Percentiles rank a stretch among this genome's conserved stretches.
These are phyloP conservation scores for Eulithis prunata DNA, from an alignment of 2,888 invertebrate species.

Conservation along the genomic window DNA sequence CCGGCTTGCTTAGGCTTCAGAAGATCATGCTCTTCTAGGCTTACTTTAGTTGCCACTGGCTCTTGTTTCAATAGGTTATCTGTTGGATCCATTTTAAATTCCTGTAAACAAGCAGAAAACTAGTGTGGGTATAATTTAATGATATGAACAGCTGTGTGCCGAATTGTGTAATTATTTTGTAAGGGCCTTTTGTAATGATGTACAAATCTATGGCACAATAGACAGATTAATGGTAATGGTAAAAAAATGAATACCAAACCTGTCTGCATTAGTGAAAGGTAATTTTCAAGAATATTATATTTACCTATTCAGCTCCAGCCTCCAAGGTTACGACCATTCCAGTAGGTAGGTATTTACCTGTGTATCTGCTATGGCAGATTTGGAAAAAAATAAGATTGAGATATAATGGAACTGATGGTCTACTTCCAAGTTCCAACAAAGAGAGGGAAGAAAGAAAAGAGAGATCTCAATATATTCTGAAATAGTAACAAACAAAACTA, in stretches of 20 bases:
- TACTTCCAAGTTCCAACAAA: too few species aligned
- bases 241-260: slow-evolving; percentile 12
- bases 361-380: background rate
- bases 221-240: too few species aligned
- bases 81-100: slow-evolving; percentile 63
- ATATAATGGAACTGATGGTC: too few species aligned
- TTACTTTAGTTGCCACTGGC: slow-evolving; percentile 42
- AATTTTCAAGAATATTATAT: background rate
- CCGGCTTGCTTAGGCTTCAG: slow-evolving; percentile 54
- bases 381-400: too few species aligned
- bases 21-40: slow-evolving; percentile 56
- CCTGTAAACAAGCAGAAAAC: slow-evolving; percentile 13
- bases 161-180: background rate
- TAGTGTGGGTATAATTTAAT: background rate
- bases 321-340: slow-evolving; percentile 1
- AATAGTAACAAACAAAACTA: too few species aligned
- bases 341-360: background rate
- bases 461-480: too few species aligned
- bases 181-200: too few species aligned
- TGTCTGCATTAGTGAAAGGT: background rate
- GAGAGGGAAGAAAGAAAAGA: too few species aligned
- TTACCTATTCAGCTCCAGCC: slow-evolving; percentile 5
- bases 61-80: slow-evolving; percentile 56
- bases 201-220: too few species aligned
- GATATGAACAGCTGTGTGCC: slow-evolving; percentile 14